phyloP scores from a whole-genome alignment of 2,797 vertebrate species.

The Gymnothorax reevesii region DNA sequence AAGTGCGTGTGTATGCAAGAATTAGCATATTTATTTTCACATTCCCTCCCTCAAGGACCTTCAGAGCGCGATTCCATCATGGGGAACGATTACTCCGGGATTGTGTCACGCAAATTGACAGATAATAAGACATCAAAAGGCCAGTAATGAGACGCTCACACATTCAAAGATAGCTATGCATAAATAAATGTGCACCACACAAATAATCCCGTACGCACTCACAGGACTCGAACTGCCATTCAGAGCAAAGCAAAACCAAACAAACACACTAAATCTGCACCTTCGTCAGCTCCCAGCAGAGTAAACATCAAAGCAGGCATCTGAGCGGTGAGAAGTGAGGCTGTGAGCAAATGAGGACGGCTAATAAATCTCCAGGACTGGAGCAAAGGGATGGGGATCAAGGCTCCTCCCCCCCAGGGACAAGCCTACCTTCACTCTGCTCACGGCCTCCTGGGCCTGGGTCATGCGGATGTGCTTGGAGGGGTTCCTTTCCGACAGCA shows the following conservation, averaged over 20 bases:
- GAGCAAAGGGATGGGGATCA: not conserved
- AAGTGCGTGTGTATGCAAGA: not conserved
- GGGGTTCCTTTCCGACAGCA: constrained; percentile 95
- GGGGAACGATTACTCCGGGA: not conserved
- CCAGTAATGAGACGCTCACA: constrained; percentile 30
- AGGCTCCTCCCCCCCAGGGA: not conserved
- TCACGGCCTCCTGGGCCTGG: constrained; percentile 98
- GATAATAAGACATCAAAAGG: constrained; percentile 27
- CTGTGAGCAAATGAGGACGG: not conserved
- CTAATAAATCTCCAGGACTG: not conserved
- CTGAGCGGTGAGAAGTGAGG: not conserved
- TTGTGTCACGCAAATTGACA: not conserved
- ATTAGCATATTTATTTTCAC: not conserved
- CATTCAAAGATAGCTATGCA: constrained; percentile 5
- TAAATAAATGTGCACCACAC: constrained; percentile 35
- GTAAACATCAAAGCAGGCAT: not conserved
- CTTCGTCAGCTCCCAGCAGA: not conserved
- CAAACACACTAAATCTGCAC: constrained; percentile 43
- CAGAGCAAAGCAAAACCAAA: constrained; percentile 47
- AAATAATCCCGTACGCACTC: constrained; percentile 44
- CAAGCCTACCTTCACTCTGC: constrained; percentile 90
- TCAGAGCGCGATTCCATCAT: not conserved
- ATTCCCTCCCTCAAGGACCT: not conserved
- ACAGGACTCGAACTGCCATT: constrained; percentile 39
- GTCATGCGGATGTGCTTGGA: constrained; percentile 99